Evolutionary conservation across 2,888 invertebrate genomes (phyloP).

Genomic region (Anthophora plumipes): DNA sequence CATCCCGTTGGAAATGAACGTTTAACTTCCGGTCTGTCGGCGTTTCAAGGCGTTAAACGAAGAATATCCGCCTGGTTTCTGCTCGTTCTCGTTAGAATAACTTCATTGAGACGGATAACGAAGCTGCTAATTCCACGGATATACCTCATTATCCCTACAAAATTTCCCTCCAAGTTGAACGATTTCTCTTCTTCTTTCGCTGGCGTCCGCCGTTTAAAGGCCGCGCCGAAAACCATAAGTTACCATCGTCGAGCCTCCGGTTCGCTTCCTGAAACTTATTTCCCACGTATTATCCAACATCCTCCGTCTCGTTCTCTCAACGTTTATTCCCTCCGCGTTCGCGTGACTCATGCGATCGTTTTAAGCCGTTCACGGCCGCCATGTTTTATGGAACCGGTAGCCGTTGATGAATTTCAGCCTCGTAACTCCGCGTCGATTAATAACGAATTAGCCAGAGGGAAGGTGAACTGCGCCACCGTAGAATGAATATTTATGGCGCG

Average conservation of each 20-base stretch:
- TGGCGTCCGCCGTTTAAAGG: no score
- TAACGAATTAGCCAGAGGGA: not conserved
- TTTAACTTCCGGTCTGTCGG: no score
- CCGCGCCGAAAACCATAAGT: no score
- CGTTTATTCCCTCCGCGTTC: not conserved
- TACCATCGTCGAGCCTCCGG: no score
- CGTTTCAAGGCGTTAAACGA: not conserved
- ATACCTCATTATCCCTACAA: not conserved
- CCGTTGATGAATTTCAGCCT: not conserved
- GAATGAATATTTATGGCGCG: not conserved
- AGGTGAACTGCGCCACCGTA: no score
- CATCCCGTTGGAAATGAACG: no score
- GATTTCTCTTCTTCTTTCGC: no score
- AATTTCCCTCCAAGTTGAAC: not conserved
- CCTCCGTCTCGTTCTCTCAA: not conserved
- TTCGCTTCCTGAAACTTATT: not conserved
- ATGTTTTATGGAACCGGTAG: not conserved
- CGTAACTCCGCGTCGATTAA: slow-evolving; percentile 14
- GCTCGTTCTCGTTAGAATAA: not conserved
- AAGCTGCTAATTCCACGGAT: not conserved
- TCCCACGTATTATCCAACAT: slow-evolving; percentile 1
- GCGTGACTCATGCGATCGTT: slow-evolving; percentile 18
- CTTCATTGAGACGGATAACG: slow-evolving; percentile 23
- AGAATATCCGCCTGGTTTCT: not conserved
- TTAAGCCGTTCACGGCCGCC: not conserved